Base-by-base conservation (phyloP, 2,797 vertebrate genomes). In the Onychomys leucogaster region DNA sequence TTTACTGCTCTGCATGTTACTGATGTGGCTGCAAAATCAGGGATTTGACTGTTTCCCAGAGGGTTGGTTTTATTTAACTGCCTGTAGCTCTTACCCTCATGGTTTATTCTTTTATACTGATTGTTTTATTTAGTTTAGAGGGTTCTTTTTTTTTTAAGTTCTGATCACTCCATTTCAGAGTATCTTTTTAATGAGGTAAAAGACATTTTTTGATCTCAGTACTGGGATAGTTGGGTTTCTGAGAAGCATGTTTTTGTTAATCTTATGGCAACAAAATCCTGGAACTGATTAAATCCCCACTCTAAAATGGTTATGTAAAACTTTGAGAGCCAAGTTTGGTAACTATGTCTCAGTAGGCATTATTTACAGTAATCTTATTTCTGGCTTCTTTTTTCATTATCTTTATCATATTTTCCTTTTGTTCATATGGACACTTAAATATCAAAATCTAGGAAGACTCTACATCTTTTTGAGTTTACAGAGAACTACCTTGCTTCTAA, bases 71-170 rank as follows among this genome's bases (percentile, higher is more conserved):
- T 83, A 86, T 89, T 95, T 71, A 90, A 61, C 23, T 89, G 29
- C 7, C 59, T 3, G 73, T 65, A 77, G 55, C 25, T 94, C 94
- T 71, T 59, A 94, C 6, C 46, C 19, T 63, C 46, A 92, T 43
- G 43, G 7, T 10, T 43, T 86, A 55, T 16, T 95, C 13, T 93
- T 90, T 59, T 73, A 90, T 19, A 52, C 0, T 69, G 29, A 85
- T 57, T 65, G 16, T 89, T 93, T 91, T 95, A 17, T 95, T 85
- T 82, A 80, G 57, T 78, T 65, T 67, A 76, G 94, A 27, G 37
- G 37, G 16, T 1, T 90, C n/a, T n/a, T n/a, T n/a, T n/a, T n/a
- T n/a, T 84, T 71, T 59, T 88, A 9, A 94, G n/a, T 52, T 94
- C 61, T 41, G 61, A 14, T 91, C 85, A 49, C 11, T 7, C 37